These are phyloP conservation scores for Alviniconcha strummeri DNA, from an alignment of 2,888 invertebrate species.

Conservation along the genomic window DNA sequence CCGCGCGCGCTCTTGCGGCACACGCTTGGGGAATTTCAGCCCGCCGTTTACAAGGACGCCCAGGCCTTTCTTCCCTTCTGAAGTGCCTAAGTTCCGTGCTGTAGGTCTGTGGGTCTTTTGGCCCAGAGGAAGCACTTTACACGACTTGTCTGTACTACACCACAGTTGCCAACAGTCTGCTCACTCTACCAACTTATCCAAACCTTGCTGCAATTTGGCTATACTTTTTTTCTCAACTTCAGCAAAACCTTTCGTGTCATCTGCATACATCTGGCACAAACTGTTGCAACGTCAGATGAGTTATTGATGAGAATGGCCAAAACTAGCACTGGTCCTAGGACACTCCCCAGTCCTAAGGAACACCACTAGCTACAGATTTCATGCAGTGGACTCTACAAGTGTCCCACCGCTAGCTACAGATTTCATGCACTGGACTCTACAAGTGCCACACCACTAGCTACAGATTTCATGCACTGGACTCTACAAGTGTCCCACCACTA, in stretches of 20 bases:
- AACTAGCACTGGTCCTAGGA: no score
- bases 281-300: background rate
- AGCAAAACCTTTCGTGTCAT: background rate
- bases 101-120: background rate
- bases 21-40: background rate
- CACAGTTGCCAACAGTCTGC: background rate
- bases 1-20: no score
- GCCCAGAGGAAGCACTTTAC: background rate
- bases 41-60: background rate
- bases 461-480: no score
- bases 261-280: background rate
- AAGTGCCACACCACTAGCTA: no score
- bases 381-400: no score
- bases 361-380: background rate
- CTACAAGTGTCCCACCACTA: no score
- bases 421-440: no score
- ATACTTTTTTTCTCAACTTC: background rate
- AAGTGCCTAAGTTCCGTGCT: background rate
- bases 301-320: background rate
- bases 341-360: background rate
- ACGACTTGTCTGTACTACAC: background rate
- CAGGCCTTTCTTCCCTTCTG: background rate
- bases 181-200: background rate
- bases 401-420: no score
- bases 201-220: background rate